Conservation (phyloP, 2,888 invertebrate genomes). For the Holacanthella duospinosa region DNA sequence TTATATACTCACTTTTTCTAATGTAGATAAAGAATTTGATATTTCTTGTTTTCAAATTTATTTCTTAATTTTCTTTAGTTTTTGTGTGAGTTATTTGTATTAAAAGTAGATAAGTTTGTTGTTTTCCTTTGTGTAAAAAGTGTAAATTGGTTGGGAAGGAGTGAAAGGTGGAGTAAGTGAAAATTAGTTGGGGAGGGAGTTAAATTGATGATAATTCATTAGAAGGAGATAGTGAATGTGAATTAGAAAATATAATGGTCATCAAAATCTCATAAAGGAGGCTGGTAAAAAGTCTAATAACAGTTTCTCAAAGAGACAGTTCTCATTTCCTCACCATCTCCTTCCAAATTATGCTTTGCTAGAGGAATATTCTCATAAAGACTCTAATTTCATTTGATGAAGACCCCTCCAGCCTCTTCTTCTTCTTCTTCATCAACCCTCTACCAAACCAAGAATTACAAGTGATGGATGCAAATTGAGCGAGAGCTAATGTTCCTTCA, state of each 20-base stretch:
- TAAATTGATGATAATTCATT: conserved; percentile 26
- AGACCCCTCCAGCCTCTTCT: background rate
- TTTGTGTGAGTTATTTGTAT: too few species aligned
- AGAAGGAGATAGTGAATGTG: conserved; percentile 14
- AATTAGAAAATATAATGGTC: conserved; percentile 25
- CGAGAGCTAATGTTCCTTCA: background rate
- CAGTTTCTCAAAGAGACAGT: conserved; percentile 30
- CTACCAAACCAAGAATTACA: too few species aligned
- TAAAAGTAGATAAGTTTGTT: too few species aligned
- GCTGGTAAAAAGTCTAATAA: conserved; percentile 17
- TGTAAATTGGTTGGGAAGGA: too few species aligned
- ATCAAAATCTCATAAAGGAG: conserved; percentile 24
- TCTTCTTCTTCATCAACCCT: conserved; percentile 8
- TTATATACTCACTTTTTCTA: too few species aligned
- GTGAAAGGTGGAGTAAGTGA: background rate
- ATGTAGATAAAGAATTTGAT: too few species aligned
- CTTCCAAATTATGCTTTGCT: conserved; percentile 25
- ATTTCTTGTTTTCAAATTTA: too few species aligned
- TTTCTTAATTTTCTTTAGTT: too few species aligned
- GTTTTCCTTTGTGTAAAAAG: too few species aligned
- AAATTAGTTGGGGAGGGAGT: background rate
- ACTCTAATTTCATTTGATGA: conserved; percentile 24
- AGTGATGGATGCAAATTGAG: conserved; percentile 10
- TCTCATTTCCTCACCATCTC: conserved; percentile 28
- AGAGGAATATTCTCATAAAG: conserved; percentile 10